Base-by-base conservation (phyloP, 2,888 invertebrate genomes). In the Arrhopalites spinosus region DNA sequence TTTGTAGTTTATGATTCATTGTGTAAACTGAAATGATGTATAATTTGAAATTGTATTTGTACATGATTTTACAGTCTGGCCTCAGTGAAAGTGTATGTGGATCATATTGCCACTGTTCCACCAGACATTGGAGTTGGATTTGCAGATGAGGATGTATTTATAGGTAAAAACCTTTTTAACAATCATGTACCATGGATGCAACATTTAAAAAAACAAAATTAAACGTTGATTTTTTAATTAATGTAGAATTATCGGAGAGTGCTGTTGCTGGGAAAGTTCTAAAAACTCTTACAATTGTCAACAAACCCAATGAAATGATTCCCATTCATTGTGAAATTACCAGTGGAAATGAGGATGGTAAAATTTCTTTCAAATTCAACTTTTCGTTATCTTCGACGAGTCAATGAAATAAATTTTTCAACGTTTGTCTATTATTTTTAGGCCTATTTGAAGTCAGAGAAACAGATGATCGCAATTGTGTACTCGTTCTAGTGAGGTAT, bases 121-220 rank as follows among this genome's bases (percentile, higher is more conserved):
- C 89, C 90, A 5, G 89, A 92, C 87, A 90, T 91, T 7, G 93
- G 93, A 0, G 87, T 96, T 36, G 92, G 95, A 0, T 96, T 96
- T 84, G 93, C 93, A 7, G 95, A 96, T 11, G 36, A 36, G 11
- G 36, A 36, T 84, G 93, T 92, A 67, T 36, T 36, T 11, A 36
- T 36, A 7, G 36, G 36, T 36, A 36, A 36, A 36, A 7, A 7
- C 5, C 36, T 36, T 3, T 36, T 36, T n/a, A n/a, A n/a, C n/a
- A n/a, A n/a, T n/a, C n/a, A n/a, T n/a, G n/a, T n/a, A n/a, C n/a
- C n/a, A n/a, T n/a, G n/a, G n/a, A n/a, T n/a, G n/a, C n/a, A n/a
- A n/a, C n/a, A 36, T 36, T 36, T 36, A 7, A 36, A 36, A 36
- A 7, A 7, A 36, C 36, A 36, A 7, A 7, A 36, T 11, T 36